Percentiles rank a stretch among this genome's conserved stretches.
Evolutionary conservation across 2,113 vertebrate genomes (phyloP).

Genomic region (Proteles cristata): DNA sequence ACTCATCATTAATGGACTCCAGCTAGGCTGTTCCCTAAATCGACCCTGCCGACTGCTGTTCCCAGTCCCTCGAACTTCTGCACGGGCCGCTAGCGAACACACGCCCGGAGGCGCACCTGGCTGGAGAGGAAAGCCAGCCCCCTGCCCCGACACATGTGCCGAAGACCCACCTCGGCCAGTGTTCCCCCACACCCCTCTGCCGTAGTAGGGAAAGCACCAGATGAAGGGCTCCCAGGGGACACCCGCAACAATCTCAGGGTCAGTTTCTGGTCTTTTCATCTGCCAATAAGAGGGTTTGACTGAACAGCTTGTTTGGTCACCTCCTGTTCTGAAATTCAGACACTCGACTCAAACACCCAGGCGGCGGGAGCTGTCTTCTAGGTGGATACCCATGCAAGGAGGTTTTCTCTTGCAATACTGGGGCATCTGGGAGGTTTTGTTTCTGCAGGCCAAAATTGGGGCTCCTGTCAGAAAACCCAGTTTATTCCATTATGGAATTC

Average conservation of each 20-base stretch:
- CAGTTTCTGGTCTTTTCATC: not conserved
- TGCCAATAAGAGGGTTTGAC: not conserved
- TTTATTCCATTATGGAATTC: not conserved
- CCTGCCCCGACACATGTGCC: not conserved
- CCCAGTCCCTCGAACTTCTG: not conserved
- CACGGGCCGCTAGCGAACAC: not conserved
- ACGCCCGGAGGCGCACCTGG: not conserved
- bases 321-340: not conserved
- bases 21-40: constrained; percentile 1
- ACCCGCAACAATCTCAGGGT: not conserved
- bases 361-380: not conserved
- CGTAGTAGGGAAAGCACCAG: not conserved
- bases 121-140: not conserved
- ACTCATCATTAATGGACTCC: not conserved
- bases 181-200: accelerated
- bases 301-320: not conserved
- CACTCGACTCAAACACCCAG: not conserved
- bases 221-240: too few species aligned
- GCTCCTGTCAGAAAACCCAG: not conserved
- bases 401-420: not conserved
- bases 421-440: not conserved
- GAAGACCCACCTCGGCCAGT: not conserved
- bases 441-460: constrained; percentile 1
- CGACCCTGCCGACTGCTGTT: not conserved
- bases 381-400: not conserved